A percentile compares a stretch with the other conserved stretches of the same genome.
These are phyloP conservation scores for Threskiornis aethiopicus DNA, from an alignment of 2,797 vertebrate species.

Conservation along the genomic window DNA sequence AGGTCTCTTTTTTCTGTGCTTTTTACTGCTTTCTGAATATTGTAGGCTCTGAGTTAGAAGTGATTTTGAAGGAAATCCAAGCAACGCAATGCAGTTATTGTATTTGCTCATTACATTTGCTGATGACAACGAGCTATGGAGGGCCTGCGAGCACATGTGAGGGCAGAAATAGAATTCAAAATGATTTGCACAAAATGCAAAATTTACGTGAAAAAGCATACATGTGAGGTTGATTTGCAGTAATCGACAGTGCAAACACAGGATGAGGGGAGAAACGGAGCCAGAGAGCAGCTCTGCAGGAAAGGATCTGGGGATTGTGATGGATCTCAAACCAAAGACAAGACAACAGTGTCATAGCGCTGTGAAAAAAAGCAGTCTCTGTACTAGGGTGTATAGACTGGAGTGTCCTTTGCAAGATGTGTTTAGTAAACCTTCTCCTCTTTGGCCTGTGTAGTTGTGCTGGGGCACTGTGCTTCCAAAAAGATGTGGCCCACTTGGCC, in stretches of 20 bases:
- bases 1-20: background rate
- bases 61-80: background rate
- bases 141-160: rapidly evolving
- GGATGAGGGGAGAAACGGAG: background rate
- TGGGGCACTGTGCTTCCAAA: background rate
- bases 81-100: background rate
- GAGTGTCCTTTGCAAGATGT: background rate
- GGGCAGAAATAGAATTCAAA: background rate
- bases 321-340: background rate
- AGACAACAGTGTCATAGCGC: too few relatives aligned
- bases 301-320: background rate
- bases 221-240: background rate
- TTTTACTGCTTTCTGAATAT: background rate
- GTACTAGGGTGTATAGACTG: background rate
- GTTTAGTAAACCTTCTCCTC: background rate
- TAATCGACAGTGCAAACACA: background rate
- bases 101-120: background rate
- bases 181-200: background rate
- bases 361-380: background rate
- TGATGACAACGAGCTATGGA: background rate
- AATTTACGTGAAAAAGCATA: background rate
- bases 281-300: background rate
- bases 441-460: background rate
- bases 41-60: background rate
- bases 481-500: background rate